Base-by-base conservation (phyloP, 2,888 invertebrate species). In the Ectemnius continuus region DNA sequence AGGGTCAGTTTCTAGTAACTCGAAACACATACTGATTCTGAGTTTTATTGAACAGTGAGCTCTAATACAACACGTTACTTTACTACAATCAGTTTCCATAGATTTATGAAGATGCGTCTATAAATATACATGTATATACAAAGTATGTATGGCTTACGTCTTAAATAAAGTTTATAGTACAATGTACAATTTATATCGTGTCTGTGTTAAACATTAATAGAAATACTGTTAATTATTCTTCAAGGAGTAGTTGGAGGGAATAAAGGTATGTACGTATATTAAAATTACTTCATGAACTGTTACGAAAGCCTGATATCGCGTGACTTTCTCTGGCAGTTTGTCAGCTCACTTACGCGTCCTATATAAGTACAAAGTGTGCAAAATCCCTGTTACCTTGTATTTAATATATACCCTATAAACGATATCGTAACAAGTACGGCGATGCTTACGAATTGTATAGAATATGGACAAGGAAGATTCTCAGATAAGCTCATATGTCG, bases 111-210 rank as follows among this genome's bases (percentile, higher is more conserved):
- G 36, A 63, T 63, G 56, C 70, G 75, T 74, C 56, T 61, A 67
- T 71, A 72, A 68, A 82, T 84, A 80, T 77, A 82, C 72, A 73
- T 81, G 60, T 83, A 82, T 82, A 78, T 76, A 81, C 70, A 76
- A 80, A 52, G 16, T 52, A 80, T 69, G 76, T 84, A 86, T 87
- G 86, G 85, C 85, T 86, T 83, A 84, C 47, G 18, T 71, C 75
- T 85, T 83, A 86, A 84, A 82, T 83, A 84, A 80, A 84, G 75
- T 75, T 84, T 52, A 84, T 81, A 70, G 75, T 87, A 86, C 82
- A 87, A 85, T 86, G 76, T 86, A 86, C 85, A 85, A 70, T 82
- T 75, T 60, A 47, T 47, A 75, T 67, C 67, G 63, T 71, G 28
- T 61, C 52, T 52, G 64, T 75, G 78, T 80, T 80, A 81, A 72